A percentile compares a stretch with the other conserved stretches of the same genome.
These are phyloP conservation scores for Opisthograptis luteolata DNA, from an alignment of 2,888 invertebrate genomes.

Conservation along the genomic window DNA sequence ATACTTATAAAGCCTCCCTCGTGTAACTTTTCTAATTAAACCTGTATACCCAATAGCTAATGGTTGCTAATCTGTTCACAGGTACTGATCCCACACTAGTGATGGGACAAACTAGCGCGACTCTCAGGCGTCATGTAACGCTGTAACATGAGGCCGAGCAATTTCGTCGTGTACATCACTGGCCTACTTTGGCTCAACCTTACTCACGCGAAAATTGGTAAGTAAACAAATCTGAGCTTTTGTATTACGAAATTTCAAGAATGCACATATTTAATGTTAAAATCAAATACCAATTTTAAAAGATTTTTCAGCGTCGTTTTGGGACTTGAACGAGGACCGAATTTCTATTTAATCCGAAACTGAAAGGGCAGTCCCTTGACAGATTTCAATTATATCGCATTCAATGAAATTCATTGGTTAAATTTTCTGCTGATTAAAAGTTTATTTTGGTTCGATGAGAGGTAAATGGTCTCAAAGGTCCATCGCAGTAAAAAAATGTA, in stretches of 20 bases:
- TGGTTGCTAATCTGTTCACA: constrained; percentile 54
- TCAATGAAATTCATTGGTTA: constrained; percentile 32
- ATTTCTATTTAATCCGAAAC: constrained; percentile 20
- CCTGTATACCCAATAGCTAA: too few species aligned
- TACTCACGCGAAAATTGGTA: constrained; percentile 79
- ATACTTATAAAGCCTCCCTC: too few species aligned
- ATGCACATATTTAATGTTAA: too few species aligned
- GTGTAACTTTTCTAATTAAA: too few species aligned
- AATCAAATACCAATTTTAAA: constrained; percentile 13
- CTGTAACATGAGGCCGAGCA: constrained; percentile 75
- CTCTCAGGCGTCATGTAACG: constrained; percentile 69
- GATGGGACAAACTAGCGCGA: constrained; percentile 33
- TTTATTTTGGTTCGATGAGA: constrained; percentile 9
- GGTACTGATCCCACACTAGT: constrained; percentile 50
- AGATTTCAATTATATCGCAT: constrained; percentile 33
- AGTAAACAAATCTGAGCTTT: too few species aligned
- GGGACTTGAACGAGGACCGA: constrained; percentile 9
- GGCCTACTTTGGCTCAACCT: constrained; percentile 78
- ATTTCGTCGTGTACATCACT: constrained; percentile 71
- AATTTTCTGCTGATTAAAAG: constrained; percentile 29
- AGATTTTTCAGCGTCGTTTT: constrained; percentile 16
- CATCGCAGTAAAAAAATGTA: too few species aligned
- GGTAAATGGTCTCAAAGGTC: not conserved
- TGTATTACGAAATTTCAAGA: too few species aligned
- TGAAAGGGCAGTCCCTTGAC: constrained; percentile 30